Evolutionary conservation across 2,113 vertebrate species (phyloP).

Genomic region (Grammomys surdaster): DNA sequence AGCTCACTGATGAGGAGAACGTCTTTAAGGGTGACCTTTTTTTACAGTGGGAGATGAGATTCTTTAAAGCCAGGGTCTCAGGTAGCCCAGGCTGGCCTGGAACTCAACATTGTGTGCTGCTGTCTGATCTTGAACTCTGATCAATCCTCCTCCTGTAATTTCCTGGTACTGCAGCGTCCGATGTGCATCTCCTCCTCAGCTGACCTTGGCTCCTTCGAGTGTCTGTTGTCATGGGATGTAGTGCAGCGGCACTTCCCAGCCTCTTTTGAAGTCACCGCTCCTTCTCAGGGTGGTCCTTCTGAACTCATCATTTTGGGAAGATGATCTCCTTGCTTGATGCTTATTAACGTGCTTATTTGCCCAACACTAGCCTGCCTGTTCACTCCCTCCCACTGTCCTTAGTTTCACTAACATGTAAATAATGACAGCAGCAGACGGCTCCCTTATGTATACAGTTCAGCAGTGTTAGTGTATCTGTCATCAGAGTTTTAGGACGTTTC

Average conservation of each 20-base stretch:
- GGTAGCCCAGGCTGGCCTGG: not conserved
- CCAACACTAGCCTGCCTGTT: not conserved
- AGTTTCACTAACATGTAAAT: not conserved
- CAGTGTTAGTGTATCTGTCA: not conserved
- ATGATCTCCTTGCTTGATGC: not conserved
- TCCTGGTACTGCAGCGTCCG: not conserved
- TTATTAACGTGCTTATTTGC: not conserved
- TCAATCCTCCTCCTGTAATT: not conserved
- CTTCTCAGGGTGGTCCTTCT: not conserved
- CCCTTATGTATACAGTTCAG: not conserved
- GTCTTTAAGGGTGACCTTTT: not conserved
- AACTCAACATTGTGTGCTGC: not conserved
- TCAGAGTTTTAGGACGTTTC: not conserved
- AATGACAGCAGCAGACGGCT: not conserved
- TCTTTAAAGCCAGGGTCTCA: not conserved
- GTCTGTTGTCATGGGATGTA: not conserved
- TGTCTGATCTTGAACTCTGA: not conserved
- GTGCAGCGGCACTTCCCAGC: not conserved
- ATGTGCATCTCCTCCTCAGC: not conserved
- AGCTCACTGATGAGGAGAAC: not conserved
- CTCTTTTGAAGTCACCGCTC: not conserved
- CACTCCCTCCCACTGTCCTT: no score
- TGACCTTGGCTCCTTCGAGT: not conserved
- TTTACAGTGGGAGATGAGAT: not conserved
- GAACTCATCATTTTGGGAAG: not conserved